phyloP scores from a whole-genome alignment of 1,140 invertebrate species.

The Zeugodacus cucurbitae region DNA sequence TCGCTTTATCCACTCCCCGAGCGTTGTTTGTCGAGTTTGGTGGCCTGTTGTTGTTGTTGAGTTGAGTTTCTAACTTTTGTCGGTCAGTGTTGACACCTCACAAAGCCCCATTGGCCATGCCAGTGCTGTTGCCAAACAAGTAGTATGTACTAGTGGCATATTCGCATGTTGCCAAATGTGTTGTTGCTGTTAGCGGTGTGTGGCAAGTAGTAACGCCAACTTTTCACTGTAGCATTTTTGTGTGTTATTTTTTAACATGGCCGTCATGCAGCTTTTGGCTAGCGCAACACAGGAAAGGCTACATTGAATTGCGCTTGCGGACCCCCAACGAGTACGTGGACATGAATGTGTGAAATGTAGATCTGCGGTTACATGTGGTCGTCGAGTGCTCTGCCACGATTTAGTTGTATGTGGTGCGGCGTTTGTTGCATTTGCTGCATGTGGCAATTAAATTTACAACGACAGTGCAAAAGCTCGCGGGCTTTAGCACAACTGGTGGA shows the following conservation, averaged over 20 bases:
- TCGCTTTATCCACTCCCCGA: not conserved
- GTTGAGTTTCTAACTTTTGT: not conserved
- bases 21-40: not conserved
- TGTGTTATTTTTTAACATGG: not conserved
- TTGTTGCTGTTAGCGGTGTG: not conserved
- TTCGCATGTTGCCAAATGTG: not conserved
- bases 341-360: not conserved
- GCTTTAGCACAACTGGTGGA: not conserved
- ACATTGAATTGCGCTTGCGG: not conserved
- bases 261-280: not conserved
- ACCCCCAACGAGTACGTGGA: not conserved
- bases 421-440: not conserved
- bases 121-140: not conserved
- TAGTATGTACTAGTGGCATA: not conserved
- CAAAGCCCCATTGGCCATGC: not conserved
- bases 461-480: not conserved
- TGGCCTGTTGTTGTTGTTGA: not conserved
- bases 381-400: not conserved
- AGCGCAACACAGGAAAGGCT: not conserved
- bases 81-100: not conserved
- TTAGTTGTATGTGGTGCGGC: not conserved
- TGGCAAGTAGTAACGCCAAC: not conserved
- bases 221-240: not conserved
- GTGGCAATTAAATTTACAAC: constrained; percentile 1
- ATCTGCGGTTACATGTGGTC: not conserved